phyloP scores from a whole-genome alignment of 2,888 invertebrate genomes.

The Drosophila borborema region DNA sequence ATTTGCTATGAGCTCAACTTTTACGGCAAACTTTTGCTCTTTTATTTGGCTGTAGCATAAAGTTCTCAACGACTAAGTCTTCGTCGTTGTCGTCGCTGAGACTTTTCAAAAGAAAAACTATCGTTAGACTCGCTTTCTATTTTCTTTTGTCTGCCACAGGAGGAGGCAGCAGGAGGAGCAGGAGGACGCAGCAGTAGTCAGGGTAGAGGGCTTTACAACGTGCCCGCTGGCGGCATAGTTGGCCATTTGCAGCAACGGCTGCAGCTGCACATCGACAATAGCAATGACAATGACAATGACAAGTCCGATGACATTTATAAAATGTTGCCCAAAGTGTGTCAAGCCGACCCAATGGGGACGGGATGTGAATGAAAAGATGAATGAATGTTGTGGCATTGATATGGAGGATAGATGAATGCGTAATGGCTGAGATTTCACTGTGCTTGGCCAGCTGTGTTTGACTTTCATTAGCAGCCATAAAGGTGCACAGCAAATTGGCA shows the following conservation, averaged over 20 bases:
- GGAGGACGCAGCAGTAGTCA: too few species aligned
- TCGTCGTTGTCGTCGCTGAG: neutral
- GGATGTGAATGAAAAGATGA: neutral
- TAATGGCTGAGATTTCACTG: too few species aligned
- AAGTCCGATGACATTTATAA: constrained; percentile 10
- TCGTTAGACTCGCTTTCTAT: constrained; percentile 4
- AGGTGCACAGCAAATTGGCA: constrained; percentile 3
- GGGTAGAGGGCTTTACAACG: constrained; percentile 6
- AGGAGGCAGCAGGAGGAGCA: too few species aligned
- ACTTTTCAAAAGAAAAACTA: constrained; percentile 21
- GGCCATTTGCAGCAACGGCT: neutral
- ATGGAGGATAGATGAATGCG: too few species aligned
- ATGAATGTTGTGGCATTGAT: neutral
- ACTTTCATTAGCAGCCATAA: neutral
- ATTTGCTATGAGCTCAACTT: constrained; percentile 22
- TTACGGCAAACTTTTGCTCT: constrained; percentile 50
- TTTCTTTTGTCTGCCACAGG: neutral
- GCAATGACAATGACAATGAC: neutral
- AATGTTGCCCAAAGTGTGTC: constrained; percentile 1
- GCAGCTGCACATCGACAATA: neutral
- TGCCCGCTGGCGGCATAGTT: neutral
- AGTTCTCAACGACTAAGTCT: constrained; percentile 19
- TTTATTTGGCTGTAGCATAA: constrained; percentile 10
- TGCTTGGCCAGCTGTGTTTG: neutral
- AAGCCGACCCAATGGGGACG: neutral